Evolutionary conservation across 2,797 vertebrate species (phyloP).

Genomic region (Falco cherrug): DNA sequence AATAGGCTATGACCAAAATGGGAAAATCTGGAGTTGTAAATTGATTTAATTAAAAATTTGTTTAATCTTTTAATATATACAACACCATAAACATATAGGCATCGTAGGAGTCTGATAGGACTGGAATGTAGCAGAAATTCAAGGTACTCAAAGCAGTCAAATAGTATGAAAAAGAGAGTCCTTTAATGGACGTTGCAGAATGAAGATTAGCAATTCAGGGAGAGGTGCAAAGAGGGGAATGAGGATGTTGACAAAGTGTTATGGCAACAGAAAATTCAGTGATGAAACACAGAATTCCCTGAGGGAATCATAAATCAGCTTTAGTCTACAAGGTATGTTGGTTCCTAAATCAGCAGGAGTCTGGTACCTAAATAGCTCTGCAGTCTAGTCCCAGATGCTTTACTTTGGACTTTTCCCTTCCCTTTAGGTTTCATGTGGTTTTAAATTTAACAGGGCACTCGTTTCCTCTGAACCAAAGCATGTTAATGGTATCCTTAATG

Average conservation of each 20-base stretch:
- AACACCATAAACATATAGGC: background rate
- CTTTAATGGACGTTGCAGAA: background rate
- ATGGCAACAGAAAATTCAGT: constrained; percentile 41
- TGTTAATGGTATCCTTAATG: background rate
- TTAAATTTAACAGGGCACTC: constrained; percentile 1
- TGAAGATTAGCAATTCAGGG: constrained; percentile 5
- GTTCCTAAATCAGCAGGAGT: constrained; percentile 52
- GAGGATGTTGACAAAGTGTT: constrained; percentile 28
- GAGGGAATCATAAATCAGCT: constrained; percentile 51
- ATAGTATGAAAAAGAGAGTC: background rate
- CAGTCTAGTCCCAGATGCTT: constrained; percentile 27
- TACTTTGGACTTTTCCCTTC: background rate
- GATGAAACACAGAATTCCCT: constrained; percentile 30
- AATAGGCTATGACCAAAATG: background rate
- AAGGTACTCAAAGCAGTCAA: background rate
- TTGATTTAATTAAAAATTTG: background rate
- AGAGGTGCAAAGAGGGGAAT: background rate
- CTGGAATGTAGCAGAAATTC: constrained; percentile 19
- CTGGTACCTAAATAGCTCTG: constrained; percentile 38
- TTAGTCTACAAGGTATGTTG: constrained; percentile 9
- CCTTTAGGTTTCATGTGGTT: background rate
- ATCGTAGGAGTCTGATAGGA: background rate
- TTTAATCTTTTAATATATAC: background rate
- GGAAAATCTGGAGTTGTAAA: background rate
- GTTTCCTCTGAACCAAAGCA: constrained; percentile 2